Conservation (phyloP, 92 coral and sea anemone genomes). For the Bergia puertoricense region DNA sequence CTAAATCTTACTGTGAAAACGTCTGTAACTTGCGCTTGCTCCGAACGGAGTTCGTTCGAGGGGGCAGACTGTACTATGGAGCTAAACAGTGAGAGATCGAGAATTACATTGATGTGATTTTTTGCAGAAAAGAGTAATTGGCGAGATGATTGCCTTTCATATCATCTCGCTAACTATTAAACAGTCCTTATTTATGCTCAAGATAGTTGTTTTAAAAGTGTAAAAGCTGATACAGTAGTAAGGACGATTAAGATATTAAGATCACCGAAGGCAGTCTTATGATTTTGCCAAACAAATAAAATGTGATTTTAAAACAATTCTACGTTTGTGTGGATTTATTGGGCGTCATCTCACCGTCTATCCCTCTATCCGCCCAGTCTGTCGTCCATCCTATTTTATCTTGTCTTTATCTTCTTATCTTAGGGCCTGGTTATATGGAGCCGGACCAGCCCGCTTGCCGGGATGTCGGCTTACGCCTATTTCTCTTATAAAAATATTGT, state of each 20-base stretch:
- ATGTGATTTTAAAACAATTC: constrained; percentile 73
- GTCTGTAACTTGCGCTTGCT: not conserved
- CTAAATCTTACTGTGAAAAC: not conserved
- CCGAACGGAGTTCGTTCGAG: not conserved
- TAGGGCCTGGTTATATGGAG: too few relatives aligned
- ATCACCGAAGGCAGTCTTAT: constrained; percentile 39
- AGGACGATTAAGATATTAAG: constrained; percentile 33
- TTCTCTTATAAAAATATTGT: too few relatives aligned
- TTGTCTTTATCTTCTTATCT: too few relatives aligned
- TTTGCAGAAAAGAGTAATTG: not conserved
- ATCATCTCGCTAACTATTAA: not conserved
- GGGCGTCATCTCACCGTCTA: too few relatives aligned
- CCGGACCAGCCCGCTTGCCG: too few relatives aligned
- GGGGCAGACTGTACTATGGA: not conserved
- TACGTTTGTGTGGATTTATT: constrained; percentile 8
- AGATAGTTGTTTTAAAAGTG: not conserved
- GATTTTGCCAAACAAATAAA: constrained; percentile 82
- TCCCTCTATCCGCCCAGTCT: too few relatives aligned
- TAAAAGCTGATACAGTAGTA: not conserved
- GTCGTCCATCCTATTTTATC: too few relatives aligned
- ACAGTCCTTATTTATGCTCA: constrained; percentile 38
- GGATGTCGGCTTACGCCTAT: too few relatives aligned
- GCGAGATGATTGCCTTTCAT: constrained; percentile 9
- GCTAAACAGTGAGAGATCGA: not conserved
- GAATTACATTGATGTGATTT: not conserved